A percentile compares a stretch with the other conserved stretches of the same genome.
Conservation (phyloP, 2,888 invertebrate genomes). For the Hypselothyrea guttata region DNA sequence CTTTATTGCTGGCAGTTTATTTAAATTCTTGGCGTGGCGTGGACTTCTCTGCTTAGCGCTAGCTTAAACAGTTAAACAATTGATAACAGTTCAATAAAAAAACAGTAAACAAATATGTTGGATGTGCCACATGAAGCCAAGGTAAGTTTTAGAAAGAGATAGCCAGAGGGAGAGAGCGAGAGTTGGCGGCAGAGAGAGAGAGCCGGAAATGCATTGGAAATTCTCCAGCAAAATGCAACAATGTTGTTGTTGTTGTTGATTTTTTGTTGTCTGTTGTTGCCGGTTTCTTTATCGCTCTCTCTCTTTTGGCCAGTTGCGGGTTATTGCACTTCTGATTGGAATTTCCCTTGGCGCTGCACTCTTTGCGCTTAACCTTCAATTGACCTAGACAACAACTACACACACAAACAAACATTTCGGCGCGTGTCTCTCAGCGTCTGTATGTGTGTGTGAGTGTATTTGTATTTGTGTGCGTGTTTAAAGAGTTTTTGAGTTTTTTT, state of each 20-base stretch:
- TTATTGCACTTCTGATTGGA: conserved; percentile 51
- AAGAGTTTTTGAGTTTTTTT: conserved; percentile 18
- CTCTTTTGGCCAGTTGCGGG: conserved; percentile 32
- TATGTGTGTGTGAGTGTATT: conserved; percentile 10
- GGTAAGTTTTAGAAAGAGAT: no score
- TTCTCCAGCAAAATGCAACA: conserved; percentile 55
- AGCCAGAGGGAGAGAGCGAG: no score
- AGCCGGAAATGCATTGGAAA: conserved; percentile 25
- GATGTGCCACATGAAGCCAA: conserved; percentile 80
- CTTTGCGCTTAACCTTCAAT: conserved; percentile 67
- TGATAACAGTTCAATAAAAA: conserved; percentile 7
- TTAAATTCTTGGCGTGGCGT: conserved; percentile 38
- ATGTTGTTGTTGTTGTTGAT: no score
- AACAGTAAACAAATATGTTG: conserved; percentile 66
- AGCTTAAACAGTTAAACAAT: conserved; percentile 2
- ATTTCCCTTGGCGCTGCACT: conserved; percentile 43
- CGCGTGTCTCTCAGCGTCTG: conserved; percentile 10
- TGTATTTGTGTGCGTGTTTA: no score
- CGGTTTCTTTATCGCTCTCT: conserved; percentile 34
- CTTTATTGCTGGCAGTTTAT: conserved; percentile 32
- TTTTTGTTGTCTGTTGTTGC: no score
- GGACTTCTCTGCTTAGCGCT: conserved; percentile 12
- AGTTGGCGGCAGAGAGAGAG: no score
- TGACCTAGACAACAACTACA: conserved; percentile 65
- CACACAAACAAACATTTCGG: conserved; percentile 21